Evolutionary conservation across 2,797 vertebrate genomes (phyloP).

Genomic region (Staurois parvus): DNA sequence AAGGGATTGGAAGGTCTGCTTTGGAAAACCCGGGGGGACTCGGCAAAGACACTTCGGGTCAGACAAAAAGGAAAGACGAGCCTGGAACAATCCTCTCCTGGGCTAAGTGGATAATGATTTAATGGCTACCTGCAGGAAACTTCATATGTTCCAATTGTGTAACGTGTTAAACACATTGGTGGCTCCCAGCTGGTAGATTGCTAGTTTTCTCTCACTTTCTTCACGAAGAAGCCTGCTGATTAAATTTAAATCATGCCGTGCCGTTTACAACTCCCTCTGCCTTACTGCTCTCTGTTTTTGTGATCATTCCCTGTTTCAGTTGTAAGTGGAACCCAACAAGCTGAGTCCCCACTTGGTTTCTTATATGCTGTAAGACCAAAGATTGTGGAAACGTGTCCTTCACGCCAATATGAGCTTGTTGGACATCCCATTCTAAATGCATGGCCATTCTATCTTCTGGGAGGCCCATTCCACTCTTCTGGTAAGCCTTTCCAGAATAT

Average conservation of each 20-base stretch:
- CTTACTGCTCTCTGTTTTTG: neutral
- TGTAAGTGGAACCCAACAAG: too few relatives aligned
- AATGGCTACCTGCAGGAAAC: conserved; percentile 82
- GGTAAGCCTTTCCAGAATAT: too few relatives aligned
- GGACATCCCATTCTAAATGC: too few relatives aligned
- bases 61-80: conserved; percentile 75
- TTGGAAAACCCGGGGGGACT: conserved; percentile 66
- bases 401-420: too few relatives aligned
- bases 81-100: conserved; percentile 59
- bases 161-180: conserved; percentile 10
- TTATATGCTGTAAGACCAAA: conserved; percentile 61
- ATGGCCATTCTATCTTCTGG: too few relatives aligned
- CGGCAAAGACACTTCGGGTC: conserved; percentile 71
- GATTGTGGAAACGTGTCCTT: too few relatives aligned
- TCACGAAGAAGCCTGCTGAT: neutral
- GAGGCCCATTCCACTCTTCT: too few relatives aligned
- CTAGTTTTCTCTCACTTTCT: conserved; percentile 13
- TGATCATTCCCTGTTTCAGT: too few relatives aligned
- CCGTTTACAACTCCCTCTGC: conserved; percentile 3
- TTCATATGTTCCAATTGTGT: conserved; percentile 74
- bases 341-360: too few relatives aligned
- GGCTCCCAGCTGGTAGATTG: conserved; percentile 37
- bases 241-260: neutral
- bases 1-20: conserved; percentile 60
- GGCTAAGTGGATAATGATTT: conserved; percentile 76